Conservation (phyloP, 2,888 invertebrate species). For the Drosophila picticornis region DNA sequence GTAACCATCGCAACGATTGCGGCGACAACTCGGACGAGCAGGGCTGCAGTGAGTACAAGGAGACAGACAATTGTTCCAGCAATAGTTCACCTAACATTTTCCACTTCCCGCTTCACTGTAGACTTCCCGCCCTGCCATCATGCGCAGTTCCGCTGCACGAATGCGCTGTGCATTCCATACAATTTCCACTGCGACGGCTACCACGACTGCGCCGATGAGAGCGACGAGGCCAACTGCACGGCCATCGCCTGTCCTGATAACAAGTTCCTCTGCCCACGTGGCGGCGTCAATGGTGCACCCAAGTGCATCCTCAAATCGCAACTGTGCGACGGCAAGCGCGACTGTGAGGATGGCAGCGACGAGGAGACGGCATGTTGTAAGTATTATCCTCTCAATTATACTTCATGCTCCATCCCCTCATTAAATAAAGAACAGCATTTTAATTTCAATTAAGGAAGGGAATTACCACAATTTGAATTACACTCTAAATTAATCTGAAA, state of each 20-base stretch:
- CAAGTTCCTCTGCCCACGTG: slow-evolving; percentile 95
- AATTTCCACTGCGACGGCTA: slow-evolving; percentile 93
- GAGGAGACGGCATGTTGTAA: slow-evolving; percentile 95
- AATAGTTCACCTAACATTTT: slow-evolving; percentile 1
- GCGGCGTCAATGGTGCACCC: slow-evolving; percentile 89
- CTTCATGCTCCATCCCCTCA: not conserved
- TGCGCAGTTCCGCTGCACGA: slow-evolving; percentile 96
- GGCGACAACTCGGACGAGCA: slow-evolving; percentile 96
- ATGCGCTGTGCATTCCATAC: slow-evolving; percentile 96
- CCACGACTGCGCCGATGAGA: slow-evolving; percentile 96
- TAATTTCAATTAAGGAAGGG: not conserved
- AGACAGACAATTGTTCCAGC: not conserved
- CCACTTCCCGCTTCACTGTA: slow-evolving; percentile 82
- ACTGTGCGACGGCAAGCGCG: slow-evolving; percentile 95
- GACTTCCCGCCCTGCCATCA: slow-evolving; percentile 95
- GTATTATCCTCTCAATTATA: slow-evolving; percentile 82
- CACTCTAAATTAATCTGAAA: not conserved
- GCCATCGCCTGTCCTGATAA: slow-evolving; percentile 94
- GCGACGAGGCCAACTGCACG: slow-evolving; percentile 95
- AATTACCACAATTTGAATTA: too few species aligned
- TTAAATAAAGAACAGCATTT: not conserved
- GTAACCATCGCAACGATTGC: slow-evolving; percentile 96
- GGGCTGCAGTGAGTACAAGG: slow-evolving; percentile 91
- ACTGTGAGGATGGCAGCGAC: slow-evolving; percentile 96
- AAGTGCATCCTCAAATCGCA: slow-evolving; percentile 95